These are phyloP conservation scores for Cheilinus undulatus DNA, from an alignment of 2,113 vertebrate genomes.

Conservation along the genomic window DNA sequence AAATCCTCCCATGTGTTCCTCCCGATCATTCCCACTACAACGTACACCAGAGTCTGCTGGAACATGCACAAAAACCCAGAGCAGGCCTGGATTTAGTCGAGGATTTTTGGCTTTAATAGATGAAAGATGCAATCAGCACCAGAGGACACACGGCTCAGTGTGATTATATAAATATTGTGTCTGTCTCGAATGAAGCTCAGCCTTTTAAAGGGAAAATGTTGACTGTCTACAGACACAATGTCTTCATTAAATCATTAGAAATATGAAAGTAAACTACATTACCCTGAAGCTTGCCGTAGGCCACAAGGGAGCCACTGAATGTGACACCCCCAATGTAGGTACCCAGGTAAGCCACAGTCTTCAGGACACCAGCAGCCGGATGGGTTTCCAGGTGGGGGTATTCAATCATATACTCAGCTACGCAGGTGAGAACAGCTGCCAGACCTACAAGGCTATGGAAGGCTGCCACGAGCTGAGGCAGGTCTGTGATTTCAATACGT, in stretches of 20 bases:
- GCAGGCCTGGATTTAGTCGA: constrained; percentile 49
- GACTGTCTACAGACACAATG: not conserved
- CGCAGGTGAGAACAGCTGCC: constrained; percentile 81
- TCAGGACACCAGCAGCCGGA: constrained; percentile 76
- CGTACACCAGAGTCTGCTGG: constrained; percentile 36
- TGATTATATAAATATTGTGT: constrained; percentile 33
- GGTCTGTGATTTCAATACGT: constrained; percentile 85
- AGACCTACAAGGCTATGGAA: constrained; percentile 87
- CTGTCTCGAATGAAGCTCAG: constrained; percentile 21
- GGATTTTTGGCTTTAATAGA: constrained; percentile 60
- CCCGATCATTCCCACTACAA: constrained; percentile 34
- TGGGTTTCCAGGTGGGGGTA: constrained; percentile 81
- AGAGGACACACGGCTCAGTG: constrained; percentile 5
- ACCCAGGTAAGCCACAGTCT: constrained; percentile 81
- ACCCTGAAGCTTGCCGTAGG: constrained; percentile 84
- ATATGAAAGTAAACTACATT: not conserved
- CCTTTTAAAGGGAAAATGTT: not conserved
- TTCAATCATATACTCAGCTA: constrained; percentile 83
- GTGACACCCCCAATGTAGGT: constrained; percentile 83
- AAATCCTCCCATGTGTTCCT: constrained; percentile 49
- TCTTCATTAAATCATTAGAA: not conserved
- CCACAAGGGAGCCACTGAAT: constrained; percentile 84
- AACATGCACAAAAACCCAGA: not conserved
- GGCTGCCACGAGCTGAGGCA: constrained; percentile 85
- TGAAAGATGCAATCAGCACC: constrained; percentile 59